Evolutionary conservation across 2,113 vertebrate genomes (phyloP), one percentile per base, ranked within the genome.

Genomic region (Onychorhynchus coronatus): DNA sequence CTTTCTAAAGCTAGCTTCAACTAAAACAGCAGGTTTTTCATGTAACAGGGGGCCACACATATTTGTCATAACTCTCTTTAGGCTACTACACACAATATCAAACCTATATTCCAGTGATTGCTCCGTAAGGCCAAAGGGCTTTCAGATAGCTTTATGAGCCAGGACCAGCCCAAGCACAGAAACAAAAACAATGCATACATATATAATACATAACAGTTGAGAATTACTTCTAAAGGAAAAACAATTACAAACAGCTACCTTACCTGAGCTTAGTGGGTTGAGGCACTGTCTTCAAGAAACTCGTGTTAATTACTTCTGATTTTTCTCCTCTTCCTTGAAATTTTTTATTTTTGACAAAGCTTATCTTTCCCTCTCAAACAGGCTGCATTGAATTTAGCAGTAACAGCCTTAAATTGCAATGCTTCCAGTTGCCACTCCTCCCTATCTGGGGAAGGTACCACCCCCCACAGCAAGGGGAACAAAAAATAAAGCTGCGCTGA

Each of bases 1-100:
- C 16, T n/a, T 67, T 63, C 21, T 33, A 58, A 12, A 78, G 6
- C 12, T 25, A 49, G 9, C 23, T 63, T 81, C 33, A 82, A 37
- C 20, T 37, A n/a, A 35, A 73, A 1, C 23, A 71, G 17, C 14
- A 74, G 12, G 20, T 50, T 71, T 91, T n/a, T 77, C 25, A 19
- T 3, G 4, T 17, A 15, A 35, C 0, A 81, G 9, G 16, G 42
- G 16, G 46, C 25, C 11, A 20, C 5, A 21, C 5, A 1, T n/a
- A 59, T 61, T 44, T 56, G 11, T 27, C 44, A 50, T 5, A 14
- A 41, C 12, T 59, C 14, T 47, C 44, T 79, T 68, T 8, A 49
- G 21, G 24, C 58, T 86, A 23, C 50, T 62, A 61, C 11, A 14
- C 31, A 35, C 30, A 62, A 49, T 1, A 52, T 47, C 56, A 86